These are phyloP conservation scores for Himalopsyche kuldschensis DNA, from an alignment of 2,888 invertebrate genomes.

Conservation along the genomic window DNA sequence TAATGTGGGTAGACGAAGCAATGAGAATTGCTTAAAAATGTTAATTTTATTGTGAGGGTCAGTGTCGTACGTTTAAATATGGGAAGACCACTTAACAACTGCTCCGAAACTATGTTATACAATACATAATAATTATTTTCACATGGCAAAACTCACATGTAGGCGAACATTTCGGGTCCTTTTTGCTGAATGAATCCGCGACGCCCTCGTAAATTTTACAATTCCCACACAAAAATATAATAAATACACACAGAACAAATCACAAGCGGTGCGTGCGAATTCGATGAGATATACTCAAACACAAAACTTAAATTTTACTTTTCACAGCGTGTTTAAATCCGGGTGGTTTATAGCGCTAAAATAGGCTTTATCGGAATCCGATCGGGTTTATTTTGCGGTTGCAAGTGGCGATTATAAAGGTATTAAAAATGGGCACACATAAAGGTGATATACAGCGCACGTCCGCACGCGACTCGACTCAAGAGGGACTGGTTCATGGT, in stretches of 20 bases:
- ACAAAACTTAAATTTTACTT: background rate
- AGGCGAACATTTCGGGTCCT: slow-evolving; percentile 24
- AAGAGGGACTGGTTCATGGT: background rate
- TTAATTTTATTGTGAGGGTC: slow-evolving; percentile 30
- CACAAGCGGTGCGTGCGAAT: background rate
- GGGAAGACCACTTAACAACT: background rate
- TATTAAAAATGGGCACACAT: background rate
- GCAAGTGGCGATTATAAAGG: background rate
- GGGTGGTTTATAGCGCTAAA: background rate
- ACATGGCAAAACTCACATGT: slow-evolving; percentile 27
- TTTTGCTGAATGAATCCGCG: background rate
- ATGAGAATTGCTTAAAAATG: slow-evolving; percentile 3
- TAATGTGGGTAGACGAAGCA: background rate
- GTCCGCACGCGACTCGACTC: background rate
- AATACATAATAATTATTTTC: background rate
- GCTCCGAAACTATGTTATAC: background rate
- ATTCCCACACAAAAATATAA: background rate
- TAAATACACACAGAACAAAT: background rate
- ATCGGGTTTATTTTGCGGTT: background rate
- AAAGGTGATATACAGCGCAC: background rate
- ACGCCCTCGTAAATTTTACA: background rate
- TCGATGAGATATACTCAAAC: background rate
- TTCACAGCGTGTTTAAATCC: background rate
- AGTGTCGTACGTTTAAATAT: slow-evolving; percentile 14
- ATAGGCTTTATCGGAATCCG: background rate